Conservation (phyloP, 1,140 invertebrate species). For the Anastrepha ludens region DNA sequence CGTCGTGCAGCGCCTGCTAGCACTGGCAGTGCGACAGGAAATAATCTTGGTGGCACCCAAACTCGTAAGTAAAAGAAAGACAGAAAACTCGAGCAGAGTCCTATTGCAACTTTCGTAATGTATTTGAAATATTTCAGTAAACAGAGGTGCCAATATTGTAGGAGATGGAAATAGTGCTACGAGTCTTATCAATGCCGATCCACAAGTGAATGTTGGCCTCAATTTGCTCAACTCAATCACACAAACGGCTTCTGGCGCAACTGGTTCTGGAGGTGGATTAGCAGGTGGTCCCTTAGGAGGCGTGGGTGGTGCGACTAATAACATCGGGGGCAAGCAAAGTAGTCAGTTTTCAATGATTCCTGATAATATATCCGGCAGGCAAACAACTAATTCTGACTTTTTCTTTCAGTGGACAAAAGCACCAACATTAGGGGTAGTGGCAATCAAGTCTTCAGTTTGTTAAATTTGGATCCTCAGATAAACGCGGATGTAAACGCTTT, state of each 20-base stretch:
- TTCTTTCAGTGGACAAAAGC: not conserved
- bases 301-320: not conserved
- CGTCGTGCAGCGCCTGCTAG: not conserved
- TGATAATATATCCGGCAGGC: no score
- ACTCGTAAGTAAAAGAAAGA: not conserved
- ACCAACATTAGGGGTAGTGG: not conserved
- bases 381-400: not conserved
- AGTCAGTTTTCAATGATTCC: not conserved
- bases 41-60: not conserved
- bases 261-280: not conserved
- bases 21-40: not conserved
- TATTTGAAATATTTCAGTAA: not conserved
- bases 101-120: not conserved
- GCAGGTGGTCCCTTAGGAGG: not conserved
- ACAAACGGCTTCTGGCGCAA: not conserved
- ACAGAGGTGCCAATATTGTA: not conserved
- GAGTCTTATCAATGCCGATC: not conserved
- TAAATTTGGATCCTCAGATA: slow-evolving; percentile 14
- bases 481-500: not conserved
- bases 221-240: not conserved
- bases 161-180: slow-evolving; percentile 7
- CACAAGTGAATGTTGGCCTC: not conserved
- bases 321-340: not conserved
- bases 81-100: not conserved
- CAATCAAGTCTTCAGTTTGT: not conserved